phyloP scores from a whole-genome alignment of 2,888 invertebrate species.

The Choristoneura rosaceana region DNA sequence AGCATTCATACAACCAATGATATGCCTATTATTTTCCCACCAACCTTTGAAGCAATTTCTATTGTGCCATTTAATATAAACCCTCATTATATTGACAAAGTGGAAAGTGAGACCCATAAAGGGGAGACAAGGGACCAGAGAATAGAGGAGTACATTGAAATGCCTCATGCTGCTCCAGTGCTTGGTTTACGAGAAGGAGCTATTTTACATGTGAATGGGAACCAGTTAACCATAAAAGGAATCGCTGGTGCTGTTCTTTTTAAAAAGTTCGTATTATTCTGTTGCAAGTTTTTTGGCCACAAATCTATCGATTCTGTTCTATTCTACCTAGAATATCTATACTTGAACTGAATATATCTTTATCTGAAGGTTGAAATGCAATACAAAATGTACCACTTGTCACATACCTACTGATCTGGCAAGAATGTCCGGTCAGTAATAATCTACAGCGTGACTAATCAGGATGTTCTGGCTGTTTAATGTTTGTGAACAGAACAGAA shows the following conservation, averaged over 20 bases:
- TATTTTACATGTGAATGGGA: slow-evolving; percentile 86
- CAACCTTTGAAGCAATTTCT: slow-evolving; percentile 88
- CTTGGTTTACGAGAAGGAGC: slow-evolving; percentile 91
- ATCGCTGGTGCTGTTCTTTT: slow-evolving; percentile 88
- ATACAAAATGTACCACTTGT: too few species aligned
- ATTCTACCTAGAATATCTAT: too few species aligned
- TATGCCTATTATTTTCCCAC: slow-evolving; percentile 94
- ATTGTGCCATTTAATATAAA: slow-evolving; percentile 94
- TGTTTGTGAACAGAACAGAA: too few species aligned
- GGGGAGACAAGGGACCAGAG: slow-evolving; percentile 92
- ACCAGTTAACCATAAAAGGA: slow-evolving; percentile 87
- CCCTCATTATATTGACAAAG: slow-evolving; percentile 91
- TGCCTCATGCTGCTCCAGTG: slow-evolving; percentile 86
- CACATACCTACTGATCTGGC: too few species aligned
- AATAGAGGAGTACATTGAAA: slow-evolving; percentile 88
- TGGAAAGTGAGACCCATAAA: slow-evolving; percentile 87
- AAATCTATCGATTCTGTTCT: too few species aligned
- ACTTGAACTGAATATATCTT: too few species aligned
- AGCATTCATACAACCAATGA: slow-evolving; percentile 94
- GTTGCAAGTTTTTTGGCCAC: neutral
- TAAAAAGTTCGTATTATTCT: slow-evolving; percentile 82
- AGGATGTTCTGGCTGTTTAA: too few species aligned
- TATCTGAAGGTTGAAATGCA: too few species aligned
- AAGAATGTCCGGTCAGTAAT: too few species aligned
- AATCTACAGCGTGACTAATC: too few species aligned